These are phyloP conservation scores for Abramis brama DNA, from an alignment of 2,113 vertebrate species.

Conservation along the genomic window DNA sequence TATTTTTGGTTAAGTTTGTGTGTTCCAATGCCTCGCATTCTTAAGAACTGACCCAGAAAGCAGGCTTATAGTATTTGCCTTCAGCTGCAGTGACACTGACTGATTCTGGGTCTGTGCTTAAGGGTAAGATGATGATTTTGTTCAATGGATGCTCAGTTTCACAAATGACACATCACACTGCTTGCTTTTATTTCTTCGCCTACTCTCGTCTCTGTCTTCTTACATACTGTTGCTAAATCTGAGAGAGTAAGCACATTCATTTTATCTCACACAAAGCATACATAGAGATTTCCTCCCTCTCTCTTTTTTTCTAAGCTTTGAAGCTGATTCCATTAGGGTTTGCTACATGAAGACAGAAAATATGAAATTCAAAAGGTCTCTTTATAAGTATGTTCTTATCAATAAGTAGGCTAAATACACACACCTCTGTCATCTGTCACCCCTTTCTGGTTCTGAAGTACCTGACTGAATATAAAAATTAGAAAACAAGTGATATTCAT, in stretches of 20 bases:
- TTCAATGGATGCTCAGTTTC: conserved; percentile 30
- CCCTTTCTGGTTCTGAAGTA: background rate
- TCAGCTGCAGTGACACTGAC: conserved; percentile 10
- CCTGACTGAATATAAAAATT: background rate
- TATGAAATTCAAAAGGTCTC: background rate
- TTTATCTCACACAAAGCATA: conserved; percentile 21
- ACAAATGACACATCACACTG: conserved; percentile 39
- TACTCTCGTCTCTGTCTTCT: conserved; percentile 16
- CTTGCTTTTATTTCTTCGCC: conserved; percentile 26
- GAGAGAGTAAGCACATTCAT: background rate
- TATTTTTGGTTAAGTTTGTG: conserved; percentile 19
- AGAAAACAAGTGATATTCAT: background rate
- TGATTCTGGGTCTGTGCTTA: conserved; percentile 31
- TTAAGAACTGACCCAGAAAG: background rate
- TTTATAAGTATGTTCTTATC: background rate
- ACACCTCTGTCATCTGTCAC: background rate
- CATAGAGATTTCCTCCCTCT: background rate
- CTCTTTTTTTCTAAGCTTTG: background rate
- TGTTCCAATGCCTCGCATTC: background rate
- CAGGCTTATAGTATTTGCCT: background rate
- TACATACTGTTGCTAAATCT: conserved; percentile 19
- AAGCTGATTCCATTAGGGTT: background rate
- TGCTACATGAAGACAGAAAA: background rate
- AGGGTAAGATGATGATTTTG: conserved; percentile 16
- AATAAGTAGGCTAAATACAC: background rate